phyloP scores from a whole-genome alignment of 2,113 vertebrate genomes.

The Pipa parva region DNA sequence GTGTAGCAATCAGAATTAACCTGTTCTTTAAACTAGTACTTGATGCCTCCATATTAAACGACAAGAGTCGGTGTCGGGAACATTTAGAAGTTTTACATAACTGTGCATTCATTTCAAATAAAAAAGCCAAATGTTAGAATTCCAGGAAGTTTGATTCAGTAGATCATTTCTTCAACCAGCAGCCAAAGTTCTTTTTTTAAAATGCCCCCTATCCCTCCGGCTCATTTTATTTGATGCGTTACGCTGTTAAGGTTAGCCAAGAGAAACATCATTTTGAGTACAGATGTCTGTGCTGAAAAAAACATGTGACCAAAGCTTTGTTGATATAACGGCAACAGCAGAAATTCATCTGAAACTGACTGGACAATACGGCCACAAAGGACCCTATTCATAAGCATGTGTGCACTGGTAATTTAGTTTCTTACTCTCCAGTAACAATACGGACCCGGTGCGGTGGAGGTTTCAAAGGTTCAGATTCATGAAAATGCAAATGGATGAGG shows the following conservation, averaged over 20 bases:
- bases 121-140: not conserved
- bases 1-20: too few relatives aligned
- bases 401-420: not conserved
- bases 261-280: conserved; percentile 14
- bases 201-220: too few relatives aligned
- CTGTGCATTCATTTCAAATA: too few relatives aligned
- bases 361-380: not conserved
- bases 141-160: conserved; percentile 28
- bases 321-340: conserved; percentile 34
- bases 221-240: conserved; percentile 9
- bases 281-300: conserved; percentile 7
- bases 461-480: conserved; percentile 15
- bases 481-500: conserved; percentile 16
- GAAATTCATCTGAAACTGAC: conserved; percentile 9
- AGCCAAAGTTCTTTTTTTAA: conserved; percentile 1
- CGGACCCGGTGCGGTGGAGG: not conserved
- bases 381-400: conserved; percentile 6
- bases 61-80: too few relatives aligned
- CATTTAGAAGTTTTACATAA: too few relatives aligned
- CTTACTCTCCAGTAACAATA: conserved; percentile 1
- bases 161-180: conserved; percentile 23
- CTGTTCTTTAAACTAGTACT: too few relatives aligned
- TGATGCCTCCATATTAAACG: too few relatives aligned
- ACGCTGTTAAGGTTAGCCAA: conserved; percentile 8
- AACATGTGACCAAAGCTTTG: conserved; percentile 16